These are phyloP conservation scores for Ophiodon elongatus DNA, from an alignment of 2,113 vertebrate species.

Conservation along the genomic window DNA sequence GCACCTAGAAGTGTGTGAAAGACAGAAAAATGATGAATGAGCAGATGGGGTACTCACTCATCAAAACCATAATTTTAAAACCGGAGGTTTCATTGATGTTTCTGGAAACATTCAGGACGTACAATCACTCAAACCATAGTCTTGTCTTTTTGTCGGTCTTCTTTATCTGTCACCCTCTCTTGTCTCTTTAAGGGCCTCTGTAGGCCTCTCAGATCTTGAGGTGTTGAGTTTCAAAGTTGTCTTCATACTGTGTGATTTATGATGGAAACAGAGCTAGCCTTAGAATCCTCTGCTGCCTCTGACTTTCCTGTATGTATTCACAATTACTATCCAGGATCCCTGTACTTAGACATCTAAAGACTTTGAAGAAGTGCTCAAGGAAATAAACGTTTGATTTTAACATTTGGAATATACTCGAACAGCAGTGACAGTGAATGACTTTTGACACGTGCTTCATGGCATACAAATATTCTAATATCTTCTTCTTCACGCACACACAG, in stretches of 20 bases:
- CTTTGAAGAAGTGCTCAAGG: slow-evolving; percentile 6
- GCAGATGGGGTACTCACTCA: not conserved
- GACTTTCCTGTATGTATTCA: slow-evolving; percentile 16
- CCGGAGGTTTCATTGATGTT: not conserved
- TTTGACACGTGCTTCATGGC: not conserved
- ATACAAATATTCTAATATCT: not conserved
- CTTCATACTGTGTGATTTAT: slow-evolving; percentile 68
- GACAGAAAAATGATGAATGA: slow-evolving; percentile 10
- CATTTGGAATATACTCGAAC: not conserved
- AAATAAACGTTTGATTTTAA: slow-evolving; percentile 3
- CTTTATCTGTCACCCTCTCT: slow-evolving; percentile 30
- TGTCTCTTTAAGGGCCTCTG: slow-evolving; percentile 55
- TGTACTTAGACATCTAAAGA: slow-evolving; percentile 21
- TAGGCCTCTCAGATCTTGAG: slow-evolving; percentile 53
- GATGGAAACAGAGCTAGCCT: slow-evolving; percentile 32
- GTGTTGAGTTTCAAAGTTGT: slow-evolving; percentile 77
- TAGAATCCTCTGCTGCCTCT: slow-evolving; percentile 24
- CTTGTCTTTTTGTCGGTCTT: slow-evolving; percentile 22
- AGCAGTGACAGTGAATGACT: not conserved
- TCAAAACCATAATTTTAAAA: slow-evolving; percentile 28
- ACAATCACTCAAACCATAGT: not conserved
- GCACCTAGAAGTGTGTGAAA: slow-evolving; percentile 11
- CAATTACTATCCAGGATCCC: slow-evolving; percentile 1
- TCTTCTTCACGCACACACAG: not conserved
- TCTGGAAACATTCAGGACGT: not conserved